Conservation (phyloP, 2,888 invertebrate genomes). For the Mantis religiosa region DNA sequence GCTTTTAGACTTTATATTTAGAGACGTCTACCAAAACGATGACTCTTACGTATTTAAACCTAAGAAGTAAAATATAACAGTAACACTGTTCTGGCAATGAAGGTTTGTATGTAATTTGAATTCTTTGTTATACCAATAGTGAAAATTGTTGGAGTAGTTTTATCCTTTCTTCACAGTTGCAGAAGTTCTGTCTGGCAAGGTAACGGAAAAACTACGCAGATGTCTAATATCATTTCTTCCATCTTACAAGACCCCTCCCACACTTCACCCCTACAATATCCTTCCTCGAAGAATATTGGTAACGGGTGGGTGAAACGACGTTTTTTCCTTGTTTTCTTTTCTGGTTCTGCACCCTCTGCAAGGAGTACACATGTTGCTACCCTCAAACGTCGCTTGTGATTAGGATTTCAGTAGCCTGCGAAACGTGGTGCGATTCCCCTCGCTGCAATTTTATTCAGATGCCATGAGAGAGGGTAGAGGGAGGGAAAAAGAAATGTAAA, state of each 20-base stretch:
- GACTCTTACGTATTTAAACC: too few relatives aligned
- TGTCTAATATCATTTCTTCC: neutral
- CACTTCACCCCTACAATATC: neutral
- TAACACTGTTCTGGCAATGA: too few relatives aligned
- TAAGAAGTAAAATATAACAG: too few relatives aligned
- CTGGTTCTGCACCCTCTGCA: constrained; percentile 15
- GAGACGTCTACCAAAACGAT: too few relatives aligned
- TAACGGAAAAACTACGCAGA: neutral
- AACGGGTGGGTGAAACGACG: constrained; percentile 22
- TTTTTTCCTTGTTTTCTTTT: constrained; percentile 22
- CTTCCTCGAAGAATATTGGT: neutral
- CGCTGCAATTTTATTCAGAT: neutral
- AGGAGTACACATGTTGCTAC: constrained; percentile 37
- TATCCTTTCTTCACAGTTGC: too few relatives aligned
- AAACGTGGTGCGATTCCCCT: neutral
- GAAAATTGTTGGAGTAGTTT: too few relatives aligned
- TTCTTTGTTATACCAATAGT: too few relatives aligned
- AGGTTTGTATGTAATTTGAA: too few relatives aligned
- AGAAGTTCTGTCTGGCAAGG: neutral
- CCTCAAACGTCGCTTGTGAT: neutral
- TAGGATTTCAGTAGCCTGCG: constrained; percentile 7
- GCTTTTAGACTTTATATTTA: too few relatives aligned
- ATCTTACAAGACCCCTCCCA: neutral
- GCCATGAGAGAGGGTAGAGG: neutral
- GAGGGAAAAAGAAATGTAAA: neutral